Conservation (phyloP, 2,888 invertebrate species). For the Morpho helenor region DNA sequence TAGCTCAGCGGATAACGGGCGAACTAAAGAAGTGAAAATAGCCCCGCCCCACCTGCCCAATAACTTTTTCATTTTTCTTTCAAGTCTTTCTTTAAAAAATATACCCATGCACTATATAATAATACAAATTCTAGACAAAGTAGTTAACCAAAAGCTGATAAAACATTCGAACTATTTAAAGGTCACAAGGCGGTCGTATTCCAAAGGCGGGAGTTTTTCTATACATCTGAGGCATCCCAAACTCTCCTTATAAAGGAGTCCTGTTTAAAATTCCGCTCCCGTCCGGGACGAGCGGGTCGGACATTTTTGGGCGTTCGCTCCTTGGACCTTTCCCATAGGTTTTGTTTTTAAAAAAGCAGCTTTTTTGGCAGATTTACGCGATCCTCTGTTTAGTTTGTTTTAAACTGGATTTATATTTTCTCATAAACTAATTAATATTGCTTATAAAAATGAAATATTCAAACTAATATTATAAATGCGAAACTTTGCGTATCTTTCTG, state of each 20-base stretch:
- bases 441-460: no score
- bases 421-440: no score
- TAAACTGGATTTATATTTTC: neutral
- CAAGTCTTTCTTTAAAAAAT: no score
- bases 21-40: no score
- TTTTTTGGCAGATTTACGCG: slow-evolving; percentile 9
- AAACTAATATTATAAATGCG: no score
- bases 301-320: slow-evolving; percentile 68
- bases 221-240: slow-evolving; percentile 16
- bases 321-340: slow-evolving; percentile 55
- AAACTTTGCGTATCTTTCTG: no score
- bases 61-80: no score
- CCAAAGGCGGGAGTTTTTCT: slow-evolving; percentile 12
- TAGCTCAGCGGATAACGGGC: no score
- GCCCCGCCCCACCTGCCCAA: no score
- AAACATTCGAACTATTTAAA: slow-evolving; percentile 8
- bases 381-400: neutral
- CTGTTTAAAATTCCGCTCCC: slow-evolving; percentile 71
- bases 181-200: slow-evolving; percentile 9
- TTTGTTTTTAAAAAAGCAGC: slow-evolving; percentile 18
- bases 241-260: slow-evolving; percentile 55
- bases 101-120: no score
- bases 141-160: neutral
- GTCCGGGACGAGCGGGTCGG: slow-evolving; percentile 54
- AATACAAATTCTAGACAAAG: neutral